Conservation (phyloP, 1,140 invertebrate genomes). For the Dendroctonus valens region DNA sequence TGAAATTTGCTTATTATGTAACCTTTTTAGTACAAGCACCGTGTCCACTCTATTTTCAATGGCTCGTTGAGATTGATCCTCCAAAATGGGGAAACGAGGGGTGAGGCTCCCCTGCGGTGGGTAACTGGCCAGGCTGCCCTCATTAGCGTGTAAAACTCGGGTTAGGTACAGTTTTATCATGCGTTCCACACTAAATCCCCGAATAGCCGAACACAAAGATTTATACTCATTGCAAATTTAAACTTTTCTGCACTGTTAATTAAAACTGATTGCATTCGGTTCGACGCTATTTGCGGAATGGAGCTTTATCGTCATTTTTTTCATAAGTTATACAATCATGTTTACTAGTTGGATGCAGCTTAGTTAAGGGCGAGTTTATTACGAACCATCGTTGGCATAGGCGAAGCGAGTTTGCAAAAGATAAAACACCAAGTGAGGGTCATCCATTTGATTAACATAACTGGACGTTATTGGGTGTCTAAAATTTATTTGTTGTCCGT, state of each 20-base stretch:
- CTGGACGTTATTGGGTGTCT: no score
- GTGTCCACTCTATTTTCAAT: no score
- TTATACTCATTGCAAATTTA: constrained; percentile 38
- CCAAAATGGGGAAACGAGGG: constrained; percentile 29
- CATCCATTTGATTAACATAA: no score
- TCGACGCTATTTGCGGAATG: constrained; percentile 22
- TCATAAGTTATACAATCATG: no score
- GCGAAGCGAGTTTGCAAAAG: no score
- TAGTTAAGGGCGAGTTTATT: no score
- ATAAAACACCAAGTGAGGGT: no score
- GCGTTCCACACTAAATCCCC: constrained; percentile 43
- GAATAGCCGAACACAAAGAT: constrained; percentile 33
- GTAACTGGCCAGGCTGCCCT: constrained; percentile 51
- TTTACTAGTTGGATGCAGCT: no score
- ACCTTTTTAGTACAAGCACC: no score
- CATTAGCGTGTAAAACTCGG: constrained; percentile 52
- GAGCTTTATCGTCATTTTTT: background rate
- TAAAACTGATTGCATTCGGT: constrained; percentile 36
- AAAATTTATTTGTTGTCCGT: no score
- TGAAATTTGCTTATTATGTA: no score
- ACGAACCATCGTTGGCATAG: no score
- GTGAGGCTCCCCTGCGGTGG: constrained; percentile 46
- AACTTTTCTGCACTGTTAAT: constrained; percentile 37
- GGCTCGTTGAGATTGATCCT: constrained; percentile 1
- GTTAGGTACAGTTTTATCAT: constrained; percentile 51